Conservation (phyloP, 2,797 vertebrate genomes). For the Girardinus metallicus region DNA sequence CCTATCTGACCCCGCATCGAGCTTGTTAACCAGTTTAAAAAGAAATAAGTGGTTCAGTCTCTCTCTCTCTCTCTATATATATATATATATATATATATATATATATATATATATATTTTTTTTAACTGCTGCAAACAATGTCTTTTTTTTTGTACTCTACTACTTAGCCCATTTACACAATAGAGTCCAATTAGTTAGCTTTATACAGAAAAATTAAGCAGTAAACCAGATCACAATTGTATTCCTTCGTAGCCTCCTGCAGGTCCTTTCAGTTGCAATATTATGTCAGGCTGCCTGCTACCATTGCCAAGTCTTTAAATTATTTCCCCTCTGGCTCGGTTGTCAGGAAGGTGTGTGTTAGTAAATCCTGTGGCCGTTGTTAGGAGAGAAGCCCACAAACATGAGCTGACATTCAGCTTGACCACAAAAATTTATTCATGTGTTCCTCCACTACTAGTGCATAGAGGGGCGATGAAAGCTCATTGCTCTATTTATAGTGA, state of each 20-base stretch:
- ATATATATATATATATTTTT: too few species aligned
- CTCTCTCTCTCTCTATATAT: too few species aligned
- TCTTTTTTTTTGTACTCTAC: background rate
- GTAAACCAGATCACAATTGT: background rate
- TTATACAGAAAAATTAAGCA: conserved; percentile 2
- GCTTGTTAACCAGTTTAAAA: conserved; percentile 41
- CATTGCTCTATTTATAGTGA: background rate
- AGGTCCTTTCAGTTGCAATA: background rate
- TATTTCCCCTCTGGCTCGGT: background rate
- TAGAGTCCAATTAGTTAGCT: background rate
- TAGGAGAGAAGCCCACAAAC: background rate
- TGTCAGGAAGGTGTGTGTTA: background rate
- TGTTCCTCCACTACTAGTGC: background rate
- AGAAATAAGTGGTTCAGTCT: too few species aligned
- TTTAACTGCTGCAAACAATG: background rate
- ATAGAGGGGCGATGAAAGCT: background rate
- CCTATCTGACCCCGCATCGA: conserved; percentile 5
- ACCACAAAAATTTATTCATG: background rate
- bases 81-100: too few species aligned
- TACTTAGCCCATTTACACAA: background rate
- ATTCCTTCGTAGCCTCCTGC: background rate
- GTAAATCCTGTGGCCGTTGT: conserved; percentile 1
- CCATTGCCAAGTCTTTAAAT: background rate
- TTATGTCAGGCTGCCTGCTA: background rate
- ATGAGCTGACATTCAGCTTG: conserved; percentile 11